Base-by-base conservation (phyloP, 1,140 invertebrate genomes). In the Drosophila repleta region DNA sequence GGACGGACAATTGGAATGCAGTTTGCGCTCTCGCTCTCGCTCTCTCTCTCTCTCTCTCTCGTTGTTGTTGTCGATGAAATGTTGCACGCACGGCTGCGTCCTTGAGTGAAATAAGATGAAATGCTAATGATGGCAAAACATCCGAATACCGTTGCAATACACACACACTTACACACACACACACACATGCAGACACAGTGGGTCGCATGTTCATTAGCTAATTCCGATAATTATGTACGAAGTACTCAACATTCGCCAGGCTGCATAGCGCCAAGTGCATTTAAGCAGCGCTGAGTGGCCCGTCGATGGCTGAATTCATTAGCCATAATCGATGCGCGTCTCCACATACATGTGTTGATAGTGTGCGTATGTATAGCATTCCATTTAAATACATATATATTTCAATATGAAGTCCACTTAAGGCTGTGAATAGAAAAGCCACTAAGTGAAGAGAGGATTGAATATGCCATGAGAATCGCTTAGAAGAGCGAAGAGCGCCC, bases 71-170 rank as follows among this genome's bases (percentile, higher is more conserved):
- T 58, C 39, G 56, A 37, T 72, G 65, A 75, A 84, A 84, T 85
- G 76, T 74, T 70, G 81, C 74, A 85, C 81, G 81, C 81, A 84
- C 81, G 81, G 37, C 63, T 79, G 69, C 57, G 65, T 62, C 55
- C 37, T 70, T 85, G 76, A 84, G 74, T 77, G 69, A 84, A 84
- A 85, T 74, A 80, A 84, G 81, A 77, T 80, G 81, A 79, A 84
- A 84, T 85, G 81, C 74, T 84, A 84, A 85, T 84, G 81, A 84
- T 80, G 76, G 73, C 76, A 72, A 75, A 83, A 84, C 79, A 83
- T 72, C 72, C 79, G 66, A 83, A 79, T 79, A 43, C 70, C 57
- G 69, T 68, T 62, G 26, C 72, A 32, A 60, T 43, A 68, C 24
- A 48, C 15, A 24, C 1, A 46, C 1, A 20, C 32, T 26, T 13